phyloP scores from a whole-genome alignment of 2,797 vertebrate species.

The Chaetodon trifasciatus region DNA sequence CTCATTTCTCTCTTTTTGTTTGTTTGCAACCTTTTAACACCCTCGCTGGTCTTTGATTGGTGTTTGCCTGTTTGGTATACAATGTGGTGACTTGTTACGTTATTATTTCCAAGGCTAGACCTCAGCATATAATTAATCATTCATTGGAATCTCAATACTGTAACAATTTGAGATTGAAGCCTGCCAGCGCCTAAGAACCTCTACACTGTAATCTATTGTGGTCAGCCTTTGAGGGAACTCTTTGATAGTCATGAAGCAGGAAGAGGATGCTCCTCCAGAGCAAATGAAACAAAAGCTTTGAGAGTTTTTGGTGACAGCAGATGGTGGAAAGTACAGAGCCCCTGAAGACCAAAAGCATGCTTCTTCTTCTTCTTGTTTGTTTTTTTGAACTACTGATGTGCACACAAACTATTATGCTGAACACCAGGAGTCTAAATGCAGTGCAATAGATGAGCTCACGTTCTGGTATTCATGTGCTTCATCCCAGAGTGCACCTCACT shows the following conservation, averaged over 20 bases:
- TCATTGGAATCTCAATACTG: constrained; percentile 36
- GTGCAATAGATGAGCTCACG: not conserved
- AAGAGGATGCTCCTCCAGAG: constrained; percentile 2
- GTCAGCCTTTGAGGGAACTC: constrained; percentile 25
- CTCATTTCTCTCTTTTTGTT: constrained; percentile 39
- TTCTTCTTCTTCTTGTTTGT: not conserved
- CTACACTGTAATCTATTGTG: not conserved
- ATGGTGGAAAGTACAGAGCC: not conserved
- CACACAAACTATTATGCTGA: not conserved
- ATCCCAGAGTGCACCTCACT: not conserved
- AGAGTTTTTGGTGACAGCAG: not conserved
- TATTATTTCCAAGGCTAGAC: constrained; percentile 16
- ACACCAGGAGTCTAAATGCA: not conserved
- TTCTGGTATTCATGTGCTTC: not conserved
- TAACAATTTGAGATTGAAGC: constrained; percentile 21
- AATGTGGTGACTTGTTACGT: constrained; percentile 30
- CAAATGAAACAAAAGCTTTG: not conserved
- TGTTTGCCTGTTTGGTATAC: constrained; percentile 46
- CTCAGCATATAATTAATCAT: constrained; percentile 22
- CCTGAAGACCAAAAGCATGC: not conserved
- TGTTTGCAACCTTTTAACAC: constrained; percentile 39
- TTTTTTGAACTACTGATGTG: not conserved
- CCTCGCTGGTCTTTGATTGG: constrained; percentile 35
- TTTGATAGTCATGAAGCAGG: constrained; percentile 1
- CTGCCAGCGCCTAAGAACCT: not conserved